Evolutionary conservation across 2,113 vertebrate genomes (phyloP).

Genomic region (Pedetes capensis): DNA sequence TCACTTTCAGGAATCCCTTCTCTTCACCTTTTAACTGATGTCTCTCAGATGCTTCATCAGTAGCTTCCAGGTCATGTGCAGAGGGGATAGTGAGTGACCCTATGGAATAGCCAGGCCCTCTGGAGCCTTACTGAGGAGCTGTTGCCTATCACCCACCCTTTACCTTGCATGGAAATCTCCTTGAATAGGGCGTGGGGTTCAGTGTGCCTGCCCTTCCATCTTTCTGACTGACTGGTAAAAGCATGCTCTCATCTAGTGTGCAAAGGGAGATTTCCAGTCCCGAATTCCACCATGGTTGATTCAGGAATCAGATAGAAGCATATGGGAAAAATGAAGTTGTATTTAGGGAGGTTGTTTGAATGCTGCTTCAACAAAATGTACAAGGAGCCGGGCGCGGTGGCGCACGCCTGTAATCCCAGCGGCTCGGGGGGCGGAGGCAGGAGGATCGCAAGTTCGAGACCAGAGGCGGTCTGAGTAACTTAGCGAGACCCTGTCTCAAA

Average conservation of each 20-base stretch:
- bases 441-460: too few relatives aligned
- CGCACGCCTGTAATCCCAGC: too few relatives aligned
- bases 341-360: background rate
- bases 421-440: too few relatives aligned
- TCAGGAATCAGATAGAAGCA: background rate
- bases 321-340: background rate
- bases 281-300: background rate
- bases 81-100: background rate
- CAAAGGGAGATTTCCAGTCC: background rate
- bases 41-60: background rate
- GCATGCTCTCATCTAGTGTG: background rate
- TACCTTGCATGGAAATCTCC: background rate
- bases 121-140: background rate
- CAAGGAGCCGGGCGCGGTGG: too few relatives aligned
- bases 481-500: too few relatives aligned
- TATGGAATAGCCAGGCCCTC: background rate
- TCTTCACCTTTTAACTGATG: background rate
- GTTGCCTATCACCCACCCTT: background rate
- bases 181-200: rapidly evolving
- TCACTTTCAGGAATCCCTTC: background rate
- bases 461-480: too few relatives aligned
- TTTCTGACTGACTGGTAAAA: background rate
- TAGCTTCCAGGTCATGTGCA: background rate
- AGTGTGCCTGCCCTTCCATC: too few relatives aligned
- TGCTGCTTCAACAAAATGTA: background rate